Conservation (phyloP, 2,113 vertebrate species). For the Pelecanus crispus region DNA sequence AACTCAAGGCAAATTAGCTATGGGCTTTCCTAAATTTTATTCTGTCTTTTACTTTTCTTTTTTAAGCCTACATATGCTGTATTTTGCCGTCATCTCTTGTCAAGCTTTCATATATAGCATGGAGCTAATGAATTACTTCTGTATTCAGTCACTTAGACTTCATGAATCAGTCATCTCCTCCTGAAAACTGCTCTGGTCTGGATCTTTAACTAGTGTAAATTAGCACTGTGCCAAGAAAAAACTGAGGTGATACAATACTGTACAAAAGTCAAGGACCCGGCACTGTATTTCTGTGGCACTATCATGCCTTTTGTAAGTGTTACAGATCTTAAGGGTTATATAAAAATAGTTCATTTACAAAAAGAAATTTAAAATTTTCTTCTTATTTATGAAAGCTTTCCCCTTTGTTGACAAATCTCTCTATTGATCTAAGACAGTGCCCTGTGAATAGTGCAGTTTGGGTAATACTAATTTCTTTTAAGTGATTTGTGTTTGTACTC, state of each 20-base stretch:
- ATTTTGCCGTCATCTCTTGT: conserved; percentile 12
- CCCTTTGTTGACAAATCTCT: neutral
- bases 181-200: conserved; percentile 57
- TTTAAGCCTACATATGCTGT: neutral
- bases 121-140: conserved; percentile 57
- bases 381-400: neutral
- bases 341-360: neutral
- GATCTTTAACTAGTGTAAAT: conserved; percentile 58
- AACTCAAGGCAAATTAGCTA: neutral
- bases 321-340: neutral
- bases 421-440: neutral
- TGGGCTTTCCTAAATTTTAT: neutral
- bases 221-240: conserved; percentile 49
- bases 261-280: neutral
- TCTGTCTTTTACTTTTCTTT: neutral
- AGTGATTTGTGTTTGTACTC: neutral
- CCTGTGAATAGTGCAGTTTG: neutral
- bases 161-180: conserved; percentile 66
- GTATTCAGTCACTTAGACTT: conserved; percentile 63
- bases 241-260: neutral
- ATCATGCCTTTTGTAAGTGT: neutral
- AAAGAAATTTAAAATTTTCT: neutral
- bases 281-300: neutral
- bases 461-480: neutral
- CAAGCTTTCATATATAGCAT: conserved; percentile 1